phyloP scores from a whole-genome alignment of 2,113 vertebrate genomes.

The Daboia siamensis region DNA sequence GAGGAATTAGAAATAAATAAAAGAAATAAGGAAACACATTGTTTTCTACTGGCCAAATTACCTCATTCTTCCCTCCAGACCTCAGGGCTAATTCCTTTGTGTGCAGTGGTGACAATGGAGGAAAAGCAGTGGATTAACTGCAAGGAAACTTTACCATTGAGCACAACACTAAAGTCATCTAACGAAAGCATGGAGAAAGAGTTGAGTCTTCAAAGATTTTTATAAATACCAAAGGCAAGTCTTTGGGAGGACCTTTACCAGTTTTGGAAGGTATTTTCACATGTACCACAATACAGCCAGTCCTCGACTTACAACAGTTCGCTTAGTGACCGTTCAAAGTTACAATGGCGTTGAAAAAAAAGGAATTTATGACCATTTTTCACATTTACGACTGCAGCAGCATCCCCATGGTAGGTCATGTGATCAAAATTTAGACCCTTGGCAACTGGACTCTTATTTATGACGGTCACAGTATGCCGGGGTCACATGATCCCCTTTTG shows the following conservation, averaged over 20 bases:
- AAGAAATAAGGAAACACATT: conserved; percentile 10
- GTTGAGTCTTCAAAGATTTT: neutral
- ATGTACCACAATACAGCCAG: neutral
- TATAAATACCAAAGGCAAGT: neutral
- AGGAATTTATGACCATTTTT: no score
- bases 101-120: conserved; percentile 60
- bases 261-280: neutral
- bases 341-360: no score
- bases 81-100: conserved; percentile 67
- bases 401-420: no score
- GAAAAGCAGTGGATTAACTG: no score
- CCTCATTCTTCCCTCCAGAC: conserved; percentile 63
- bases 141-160: conserved; percentile 25
- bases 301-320: no score
- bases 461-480: no score
- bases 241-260: neutral
- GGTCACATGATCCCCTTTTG: no score
- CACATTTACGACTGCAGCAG: no score
- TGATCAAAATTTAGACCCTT: no score
- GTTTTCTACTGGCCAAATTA: conserved; percentile 64
- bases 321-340: no score
- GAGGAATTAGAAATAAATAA: no score
- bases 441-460: no score
- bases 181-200: neutral
- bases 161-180: conserved; percentile 8